These are phyloP conservation scores for Scaptomyza graminum DNA, from an alignment of 1,140 invertebrate species.

Conservation along the genomic window DNA sequence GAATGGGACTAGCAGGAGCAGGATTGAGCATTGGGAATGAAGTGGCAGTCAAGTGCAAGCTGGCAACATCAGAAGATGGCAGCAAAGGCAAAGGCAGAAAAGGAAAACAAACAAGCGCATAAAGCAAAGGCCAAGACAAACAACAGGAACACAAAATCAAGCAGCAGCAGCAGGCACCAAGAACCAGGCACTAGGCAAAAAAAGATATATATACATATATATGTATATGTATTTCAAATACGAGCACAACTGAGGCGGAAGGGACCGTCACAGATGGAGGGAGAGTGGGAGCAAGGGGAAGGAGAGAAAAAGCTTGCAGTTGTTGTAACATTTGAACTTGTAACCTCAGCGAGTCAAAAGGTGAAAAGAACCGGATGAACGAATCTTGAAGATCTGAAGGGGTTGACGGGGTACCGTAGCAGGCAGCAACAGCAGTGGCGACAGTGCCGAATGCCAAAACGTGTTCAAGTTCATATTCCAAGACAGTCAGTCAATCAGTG, in stretches of 20 bases:
- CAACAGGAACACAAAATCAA: slow-evolving; percentile 51
- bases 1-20: not conserved
- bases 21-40: slow-evolving; percentile 13
- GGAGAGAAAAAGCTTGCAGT: not conserved
- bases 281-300: no score
- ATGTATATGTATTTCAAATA: slow-evolving; percentile 8
- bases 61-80: slow-evolving; percentile 20
- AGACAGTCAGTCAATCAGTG: slow-evolving; percentile 20
- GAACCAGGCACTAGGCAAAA: not conserved
- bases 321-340: slow-evolving; percentile 45
- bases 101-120: slow-evolving; percentile 48
- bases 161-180: slow-evolving; percentile 9
- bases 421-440: not conserved
- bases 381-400: slow-evolving; percentile 2
- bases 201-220: not conserved
- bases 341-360: slow-evolving; percentile 48
- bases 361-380: slow-evolving; percentile 41
- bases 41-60: slow-evolving; percentile 48
- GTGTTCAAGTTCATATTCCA: slow-evolving; percentile 56
- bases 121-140: slow-evolving; percentile 45
- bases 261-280: not conserved
- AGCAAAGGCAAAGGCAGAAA: slow-evolving; percentile 17
- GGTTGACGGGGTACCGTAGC: not conserved
- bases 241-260: not conserved
- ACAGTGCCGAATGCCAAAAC: slow-evolving; percentile 39